These are phyloP conservation scores for Rhineura floridana DNA, from an alignment of 2,113 vertebrate species.

Conservation along the genomic window DNA sequence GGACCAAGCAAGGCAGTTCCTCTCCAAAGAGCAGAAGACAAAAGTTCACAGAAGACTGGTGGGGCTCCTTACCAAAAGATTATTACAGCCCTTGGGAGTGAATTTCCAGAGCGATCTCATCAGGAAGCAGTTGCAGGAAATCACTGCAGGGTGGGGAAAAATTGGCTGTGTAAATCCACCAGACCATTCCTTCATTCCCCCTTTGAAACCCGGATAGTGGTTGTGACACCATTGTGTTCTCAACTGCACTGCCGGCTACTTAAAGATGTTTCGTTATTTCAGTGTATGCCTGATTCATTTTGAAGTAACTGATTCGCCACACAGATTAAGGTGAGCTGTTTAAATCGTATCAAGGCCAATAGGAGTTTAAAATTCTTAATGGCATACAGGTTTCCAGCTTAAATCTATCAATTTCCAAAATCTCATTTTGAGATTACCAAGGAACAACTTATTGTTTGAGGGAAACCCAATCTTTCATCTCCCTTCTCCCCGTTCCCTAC, in stretches of 20 bases:
- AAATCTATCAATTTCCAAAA: too few species aligned
- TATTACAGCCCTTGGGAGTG: background rate
- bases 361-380: background rate
- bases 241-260: background rate
- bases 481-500: too few species aligned
- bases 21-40: background rate
- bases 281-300: background rate
- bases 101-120: background rate
- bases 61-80: background rate
- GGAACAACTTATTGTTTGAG: background rate
- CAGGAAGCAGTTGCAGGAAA: background rate
- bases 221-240: background rate
- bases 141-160: background rate
- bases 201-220: background rate
- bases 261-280: background rate
- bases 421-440: background rate
- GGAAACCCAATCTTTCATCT: background rate
- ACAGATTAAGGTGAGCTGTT: background rate
- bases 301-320: background rate
- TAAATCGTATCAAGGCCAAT: background rate
- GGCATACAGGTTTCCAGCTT: too few species aligned
- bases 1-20: background rate
- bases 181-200: background rate
- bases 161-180: background rate
- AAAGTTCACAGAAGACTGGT: background rate